Percentiles rank a stretch among this genome's conserved stretches.
Evolutionary conservation across 2,797 vertebrate species (phyloP).

Genomic region (Pseudocheirus occidentalis): DNA sequence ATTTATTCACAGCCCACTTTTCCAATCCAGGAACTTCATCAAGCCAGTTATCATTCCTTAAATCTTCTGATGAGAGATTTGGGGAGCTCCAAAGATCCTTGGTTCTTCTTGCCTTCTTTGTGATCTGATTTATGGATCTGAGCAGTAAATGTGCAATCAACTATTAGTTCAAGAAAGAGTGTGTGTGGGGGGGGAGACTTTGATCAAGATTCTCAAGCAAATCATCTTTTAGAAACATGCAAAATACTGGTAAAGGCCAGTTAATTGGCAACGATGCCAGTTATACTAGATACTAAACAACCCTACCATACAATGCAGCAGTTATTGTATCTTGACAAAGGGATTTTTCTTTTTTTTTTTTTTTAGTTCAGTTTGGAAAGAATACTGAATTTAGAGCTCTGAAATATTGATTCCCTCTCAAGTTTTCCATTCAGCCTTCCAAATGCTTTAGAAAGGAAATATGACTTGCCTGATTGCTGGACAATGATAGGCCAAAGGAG

Average conservation of each 20-base stretch:
- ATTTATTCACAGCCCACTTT: slow-evolving; percentile 17
- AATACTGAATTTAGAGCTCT: slow-evolving; percentile 14
- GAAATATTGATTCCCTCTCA: not conserved
- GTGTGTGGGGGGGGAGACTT: not conserved
- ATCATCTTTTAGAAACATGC: not conserved
- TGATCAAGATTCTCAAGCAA: slow-evolving; percentile 4
- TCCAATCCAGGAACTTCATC: slow-evolving; percentile 35
- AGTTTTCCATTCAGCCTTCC: slow-evolving; percentile 53
- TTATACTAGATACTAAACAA: not conserved
- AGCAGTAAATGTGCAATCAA: not conserved
- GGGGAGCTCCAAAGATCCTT: not conserved
- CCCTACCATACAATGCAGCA: not conserved
- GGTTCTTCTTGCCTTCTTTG: slow-evolving; percentile 1
- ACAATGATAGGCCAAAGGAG: not conserved
- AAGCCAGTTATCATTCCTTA: slow-evolving; percentile 26
- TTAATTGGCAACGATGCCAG: not conserved
- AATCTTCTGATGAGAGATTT: not conserved
- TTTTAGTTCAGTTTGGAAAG: slow-evolving; percentile 42
- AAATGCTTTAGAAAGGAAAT: not conserved
- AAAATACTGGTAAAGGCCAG: not conserved
- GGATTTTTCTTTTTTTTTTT: not conserved
- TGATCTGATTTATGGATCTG: slow-evolving; percentile 40
- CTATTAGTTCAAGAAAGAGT: not conserved
- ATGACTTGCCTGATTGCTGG: accelerated
- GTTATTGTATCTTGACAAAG: slow-evolving; percentile 27